Percentiles rank a stretch among this genome's conserved stretches.
These are phyloP conservation scores for Bolinopsis microptera DNA, from an alignment of 37 sponge, comb jelly and placozoan species.

Conservation along the genomic window DNA sequence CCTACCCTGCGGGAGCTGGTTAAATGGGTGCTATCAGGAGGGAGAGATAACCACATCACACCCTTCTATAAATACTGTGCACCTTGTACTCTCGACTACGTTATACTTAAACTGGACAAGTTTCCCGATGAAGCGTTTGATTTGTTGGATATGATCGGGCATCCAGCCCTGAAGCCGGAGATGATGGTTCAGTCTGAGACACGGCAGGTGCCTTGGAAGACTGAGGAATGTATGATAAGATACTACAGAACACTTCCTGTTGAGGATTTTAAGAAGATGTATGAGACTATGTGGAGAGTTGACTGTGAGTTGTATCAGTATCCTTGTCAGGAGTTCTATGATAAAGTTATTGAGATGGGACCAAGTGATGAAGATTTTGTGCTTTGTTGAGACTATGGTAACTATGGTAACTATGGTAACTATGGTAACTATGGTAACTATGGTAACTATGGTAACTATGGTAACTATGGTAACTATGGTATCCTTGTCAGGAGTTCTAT, in stretches of 20 bases:
- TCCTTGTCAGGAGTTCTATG: constrained; percentile 17
- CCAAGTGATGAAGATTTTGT: neutral
- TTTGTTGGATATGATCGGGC: neutral
- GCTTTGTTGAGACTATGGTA: constrained; percentile 27
- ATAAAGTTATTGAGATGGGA: neutral
- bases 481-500: constrained; percentile 20
- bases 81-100: constrained; percentile 20
- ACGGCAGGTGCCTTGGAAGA: neutral
- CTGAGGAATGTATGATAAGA: neutral
- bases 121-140: neutral
- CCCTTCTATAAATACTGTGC: constrained; percentile 26
- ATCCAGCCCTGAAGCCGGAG: neutral
- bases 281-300: neutral
- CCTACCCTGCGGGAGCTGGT: constrained; percentile 30
- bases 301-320: constrained; percentile 51
- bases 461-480: too few species aligned
- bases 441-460: too few species aligned
- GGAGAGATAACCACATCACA: neutral
- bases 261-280: neutral
- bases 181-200: neutral
- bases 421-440: too few species aligned
- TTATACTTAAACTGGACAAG: constrained; percentile 26
- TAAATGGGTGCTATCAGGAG: neutral
- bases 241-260: neutral
- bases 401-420: too few species aligned